phyloP scores from a whole-genome alignment of 2,888 invertebrate species.

The Amphimallon solstitiale region DNA sequence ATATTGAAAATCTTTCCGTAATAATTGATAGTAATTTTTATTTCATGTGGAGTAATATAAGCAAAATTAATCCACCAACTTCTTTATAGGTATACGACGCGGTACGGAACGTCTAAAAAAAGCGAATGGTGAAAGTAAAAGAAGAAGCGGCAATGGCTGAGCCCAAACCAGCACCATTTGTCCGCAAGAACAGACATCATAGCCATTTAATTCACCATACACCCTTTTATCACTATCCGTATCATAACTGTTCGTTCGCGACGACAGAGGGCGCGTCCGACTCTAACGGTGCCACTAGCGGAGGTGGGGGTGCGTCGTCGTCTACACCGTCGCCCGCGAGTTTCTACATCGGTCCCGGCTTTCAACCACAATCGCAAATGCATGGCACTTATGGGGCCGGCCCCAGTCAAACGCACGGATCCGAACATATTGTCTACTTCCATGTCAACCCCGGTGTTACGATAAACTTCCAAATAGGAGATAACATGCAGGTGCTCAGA shows the following conservation, averaged over 20 bases:
- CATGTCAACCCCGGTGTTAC: slow-evolving; percentile 83
- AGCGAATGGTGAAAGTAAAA: slow-evolving; percentile 63
- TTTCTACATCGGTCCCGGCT: slow-evolving; percentile 71
- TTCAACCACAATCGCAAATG: slow-evolving; percentile 63
- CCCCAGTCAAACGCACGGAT: slow-evolving; percentile 53
- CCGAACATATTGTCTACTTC: slow-evolving; percentile 75
- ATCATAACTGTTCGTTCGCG: slow-evolving; percentile 65
- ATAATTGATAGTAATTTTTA: too few relatives aligned
- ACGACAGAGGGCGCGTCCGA: slow-evolving; percentile 65
- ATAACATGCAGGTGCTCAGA: slow-evolving; percentile 78
- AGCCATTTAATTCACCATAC: slow-evolving; percentile 55
- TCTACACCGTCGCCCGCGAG: slow-evolving; percentile 66
- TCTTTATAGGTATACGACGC: slow-evolving; percentile 29
- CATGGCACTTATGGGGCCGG: slow-evolving; percentile 51
- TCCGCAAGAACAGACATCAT: slow-evolving; percentile 43
- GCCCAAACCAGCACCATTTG: slow-evolving; percentile 53
- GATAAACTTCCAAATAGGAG: slow-evolving; percentile 79
- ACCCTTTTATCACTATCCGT: slow-evolving; percentile 65
- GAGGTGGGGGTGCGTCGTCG: slow-evolving; percentile 61
- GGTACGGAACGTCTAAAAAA: slow-evolving; percentile 16
- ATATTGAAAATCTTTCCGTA: too few relatives aligned
- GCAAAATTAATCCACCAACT: not conserved
- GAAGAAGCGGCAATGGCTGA: slow-evolving; percentile 60
- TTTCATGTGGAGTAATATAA: not conserved
- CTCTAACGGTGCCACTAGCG: slow-evolving; percentile 55